These are phyloP conservation scores for Rattus rattus DNA, from an alignment of 2,113 vertebrate genomes.

Conservation along the genomic window DNA sequence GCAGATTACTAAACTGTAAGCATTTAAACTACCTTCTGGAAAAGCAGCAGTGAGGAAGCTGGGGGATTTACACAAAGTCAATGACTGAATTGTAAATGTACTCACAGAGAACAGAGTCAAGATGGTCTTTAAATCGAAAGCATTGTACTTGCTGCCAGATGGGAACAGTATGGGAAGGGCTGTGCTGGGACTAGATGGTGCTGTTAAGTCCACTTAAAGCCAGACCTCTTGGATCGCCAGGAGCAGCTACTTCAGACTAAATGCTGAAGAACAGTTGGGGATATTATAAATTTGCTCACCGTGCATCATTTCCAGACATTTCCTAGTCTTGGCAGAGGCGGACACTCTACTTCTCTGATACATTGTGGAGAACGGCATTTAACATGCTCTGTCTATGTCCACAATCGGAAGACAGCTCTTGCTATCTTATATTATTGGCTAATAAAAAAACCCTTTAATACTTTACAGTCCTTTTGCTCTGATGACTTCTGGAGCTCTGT, in stretches of 20 bases:
- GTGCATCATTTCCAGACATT: slow-evolving; percentile 59
- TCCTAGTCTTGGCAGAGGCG: not conserved
- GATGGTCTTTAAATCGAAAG: slow-evolving; percentile 46
- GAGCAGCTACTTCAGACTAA: slow-evolving; percentile 61
- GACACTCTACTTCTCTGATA: slow-evolving; percentile 26
- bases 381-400: not conserved
- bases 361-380: not conserved
- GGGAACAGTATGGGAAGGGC: slow-evolving; percentile 34
- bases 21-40: slow-evolving; percentile 37
- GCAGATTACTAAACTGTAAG: not conserved
- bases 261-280: slow-evolving; percentile 52
- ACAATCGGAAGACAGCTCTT: slow-evolving; percentile 28
- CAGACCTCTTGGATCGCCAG: slow-evolving; percentile 60
- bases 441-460: slow-evolving; percentile 32
- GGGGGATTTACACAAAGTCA: slow-evolving; percentile 52
- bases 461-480: slow-evolving; percentile 49
- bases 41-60: slow-evolving; percentile 41
- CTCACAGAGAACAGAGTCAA: slow-evolving; percentile 44
- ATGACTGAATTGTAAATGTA: slow-evolving; percentile 35
- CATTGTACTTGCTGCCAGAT: slow-evolving; percentile 51
- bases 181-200: not conserved
- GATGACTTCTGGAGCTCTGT: not conserved
- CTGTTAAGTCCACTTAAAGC: slow-evolving; percentile 59
- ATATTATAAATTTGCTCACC: slow-evolving; percentile 39
- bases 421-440: slow-evolving; percentile 48